Percentiles rank a stretch among this genome's conserved stretches.
phyloP scores from a whole-genome alignment of 2,113 vertebrate genomes.

The Madoqua kirkii region DNA sequence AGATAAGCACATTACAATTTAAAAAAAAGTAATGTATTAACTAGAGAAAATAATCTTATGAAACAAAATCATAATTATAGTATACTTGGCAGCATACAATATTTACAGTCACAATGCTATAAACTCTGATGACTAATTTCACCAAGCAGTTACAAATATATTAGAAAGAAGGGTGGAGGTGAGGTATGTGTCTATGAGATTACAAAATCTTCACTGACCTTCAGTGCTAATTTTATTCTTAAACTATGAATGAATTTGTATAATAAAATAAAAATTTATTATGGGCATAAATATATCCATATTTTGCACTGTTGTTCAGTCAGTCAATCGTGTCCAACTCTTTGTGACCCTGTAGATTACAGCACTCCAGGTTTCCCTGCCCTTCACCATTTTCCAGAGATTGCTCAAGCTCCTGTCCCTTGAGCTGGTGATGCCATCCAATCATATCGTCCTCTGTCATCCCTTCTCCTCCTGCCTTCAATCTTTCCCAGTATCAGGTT shows the following conservation, averaged over 20 bases:
- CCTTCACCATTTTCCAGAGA: background rate
- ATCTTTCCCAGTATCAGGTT: background rate
- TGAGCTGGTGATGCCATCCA: background rate
- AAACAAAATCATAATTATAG: background rate
- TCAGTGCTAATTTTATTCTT: background rate
- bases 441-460: background rate
- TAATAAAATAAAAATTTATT: background rate
- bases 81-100: background rate
- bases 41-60: background rate
- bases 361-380: background rate
- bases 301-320: background rate
- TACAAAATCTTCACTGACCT: background rate
- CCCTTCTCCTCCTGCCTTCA: background rate
- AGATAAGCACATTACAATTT: background rate
- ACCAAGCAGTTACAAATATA: background rate
- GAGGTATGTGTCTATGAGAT: background rate
- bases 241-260: background rate
- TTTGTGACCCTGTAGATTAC: background rate
- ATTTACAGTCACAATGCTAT: background rate
- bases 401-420: background rate
- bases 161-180: background rate
- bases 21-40: background rate
- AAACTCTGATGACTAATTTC: background rate
- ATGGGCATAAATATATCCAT: background rate
- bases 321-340: rapidly evolving